These are phyloP conservation scores for Acyrthosiphon pisum DNA, from an alignment of 1,140 invertebrate species.

Conservation along the genomic window DNA sequence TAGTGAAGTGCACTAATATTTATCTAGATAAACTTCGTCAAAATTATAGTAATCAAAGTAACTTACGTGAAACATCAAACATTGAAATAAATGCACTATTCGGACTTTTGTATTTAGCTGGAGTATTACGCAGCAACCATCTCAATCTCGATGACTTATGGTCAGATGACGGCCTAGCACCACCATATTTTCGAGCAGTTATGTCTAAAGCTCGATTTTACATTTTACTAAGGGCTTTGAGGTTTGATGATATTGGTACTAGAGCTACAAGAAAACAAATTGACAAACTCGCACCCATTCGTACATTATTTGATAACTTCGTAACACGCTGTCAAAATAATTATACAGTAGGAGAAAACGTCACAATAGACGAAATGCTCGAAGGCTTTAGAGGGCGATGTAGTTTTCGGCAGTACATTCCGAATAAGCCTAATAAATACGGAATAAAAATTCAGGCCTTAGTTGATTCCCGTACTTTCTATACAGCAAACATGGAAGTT, in stretches of 20 bases:
- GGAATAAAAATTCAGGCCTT: slow-evolving; percentile 64
- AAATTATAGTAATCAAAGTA: slow-evolving; percentile 36
- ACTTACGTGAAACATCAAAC: slow-evolving; percentile 37
- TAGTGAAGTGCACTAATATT: slow-evolving; percentile 57
- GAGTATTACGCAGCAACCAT: not conserved
- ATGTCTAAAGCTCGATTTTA: slow-evolving; percentile 60
- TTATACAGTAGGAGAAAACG: slow-evolving; percentile 61
- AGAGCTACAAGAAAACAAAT: slow-evolving; percentile 59
- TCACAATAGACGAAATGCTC: slow-evolving; percentile 64
- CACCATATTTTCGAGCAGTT: slow-evolving; percentile 59
- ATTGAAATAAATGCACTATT: slow-evolving; percentile 59
- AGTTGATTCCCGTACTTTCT: slow-evolving; percentile 61
- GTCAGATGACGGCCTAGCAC: slow-evolving; percentile 60
- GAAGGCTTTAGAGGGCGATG: slow-evolving; percentile 63
- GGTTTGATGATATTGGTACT: slow-evolving; percentile 62
- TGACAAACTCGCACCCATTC: slow-evolving; percentile 62
- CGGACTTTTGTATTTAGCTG: slow-evolving; percentile 58
- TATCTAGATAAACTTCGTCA: slow-evolving; percentile 28
- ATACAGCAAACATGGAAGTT: slow-evolving; percentile 62
- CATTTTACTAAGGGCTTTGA: slow-evolving; percentile 59
- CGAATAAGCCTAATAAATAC: slow-evolving; percentile 62
- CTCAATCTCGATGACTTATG: slow-evolving; percentile 61
- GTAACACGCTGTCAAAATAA: slow-evolving; percentile 60
- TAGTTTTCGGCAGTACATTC: slow-evolving; percentile 60
- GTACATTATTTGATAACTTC: slow-evolving; percentile 62